A percentile compares a stretch with the other conserved stretches of the same genome.
phyloP scores from a whole-genome alignment of 2,888 invertebrate species.

The Operophtera brumata region DNA sequence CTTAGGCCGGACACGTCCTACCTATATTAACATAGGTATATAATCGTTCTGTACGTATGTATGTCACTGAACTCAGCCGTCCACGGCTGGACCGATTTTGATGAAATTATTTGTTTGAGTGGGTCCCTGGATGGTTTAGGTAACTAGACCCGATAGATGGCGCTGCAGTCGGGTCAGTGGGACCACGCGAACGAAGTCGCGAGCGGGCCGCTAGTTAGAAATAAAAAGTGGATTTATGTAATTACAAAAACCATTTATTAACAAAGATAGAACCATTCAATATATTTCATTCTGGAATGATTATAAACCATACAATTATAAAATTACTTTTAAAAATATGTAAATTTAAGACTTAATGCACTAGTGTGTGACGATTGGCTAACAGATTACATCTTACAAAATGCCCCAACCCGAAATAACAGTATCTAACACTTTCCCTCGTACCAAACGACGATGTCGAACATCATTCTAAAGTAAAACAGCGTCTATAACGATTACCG shows the following conservation, averaged over 20 bases:
- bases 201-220: neutral
- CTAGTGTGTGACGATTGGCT: conserved; percentile 15
- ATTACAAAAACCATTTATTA: conserved; percentile 48
- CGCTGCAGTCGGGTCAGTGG: too few species aligned
- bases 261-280: conserved; percentile 45
- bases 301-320: conserved; percentile 36
- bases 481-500: neutral
- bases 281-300: conserved; percentile 58
- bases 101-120: too few species aligned
- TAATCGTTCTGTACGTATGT: too few species aligned
- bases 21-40: too few species aligned
- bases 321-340: conserved; percentile 21
- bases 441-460: conserved; percentile 3
- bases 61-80: too few species aligned
- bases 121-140: too few species aligned
- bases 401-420: conserved; percentile 56
- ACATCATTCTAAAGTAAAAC: neutral
- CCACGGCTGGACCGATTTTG: too few species aligned
- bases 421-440: conserved; percentile 24
- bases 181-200: too few species aligned
- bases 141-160: too few species aligned
- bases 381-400: conserved; percentile 36
- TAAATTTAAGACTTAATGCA: conserved; percentile 19
- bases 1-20: too few species aligned
- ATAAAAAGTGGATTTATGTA: conserved; percentile 11